Conservation (phyloP, 2,113 vertebrate species). For the Tachycineta bicolor region DNA sequence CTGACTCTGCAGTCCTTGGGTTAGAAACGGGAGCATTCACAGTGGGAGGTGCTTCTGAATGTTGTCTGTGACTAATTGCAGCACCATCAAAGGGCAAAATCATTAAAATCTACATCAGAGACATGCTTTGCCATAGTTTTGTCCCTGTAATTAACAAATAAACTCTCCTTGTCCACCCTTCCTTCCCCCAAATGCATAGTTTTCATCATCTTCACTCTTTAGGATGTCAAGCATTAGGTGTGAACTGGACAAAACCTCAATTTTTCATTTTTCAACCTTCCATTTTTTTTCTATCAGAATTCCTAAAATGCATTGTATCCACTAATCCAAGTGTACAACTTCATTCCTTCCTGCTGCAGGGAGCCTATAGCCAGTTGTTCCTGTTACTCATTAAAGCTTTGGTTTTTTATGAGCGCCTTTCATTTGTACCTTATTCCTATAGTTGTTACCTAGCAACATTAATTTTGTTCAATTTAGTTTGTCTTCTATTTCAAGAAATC, state of each 20-base stretch:
- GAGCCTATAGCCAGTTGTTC: not conserved
- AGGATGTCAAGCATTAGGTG: accelerated
- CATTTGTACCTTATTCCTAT: not conserved
- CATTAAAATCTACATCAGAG: not conserved
- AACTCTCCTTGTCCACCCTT: not conserved
- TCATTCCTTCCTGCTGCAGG: not conserved
- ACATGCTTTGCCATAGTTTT: not conserved
- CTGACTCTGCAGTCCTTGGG: not conserved
- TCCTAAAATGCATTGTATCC: not conserved
- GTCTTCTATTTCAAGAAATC: conserved; percentile 2
- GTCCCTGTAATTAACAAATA: not conserved
- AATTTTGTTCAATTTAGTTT: conserved; percentile 15
- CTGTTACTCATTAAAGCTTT: not conserved
- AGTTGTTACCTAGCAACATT: conserved; percentile 48
- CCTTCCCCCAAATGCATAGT: not conserved
- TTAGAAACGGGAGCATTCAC: not conserved
- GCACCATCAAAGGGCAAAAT: not conserved
- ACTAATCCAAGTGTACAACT: not conserved
- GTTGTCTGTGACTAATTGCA: not conserved
- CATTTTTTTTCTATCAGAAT: not conserved
- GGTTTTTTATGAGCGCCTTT: not conserved
- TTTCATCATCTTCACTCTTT: not conserved
- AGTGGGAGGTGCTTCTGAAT: not conserved
- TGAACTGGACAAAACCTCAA: not conserved
- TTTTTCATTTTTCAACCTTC: not conserved